Base-by-base conservation (phyloP, 2,113 vertebrate genomes). In the Camelus bactrianus region DNA sequence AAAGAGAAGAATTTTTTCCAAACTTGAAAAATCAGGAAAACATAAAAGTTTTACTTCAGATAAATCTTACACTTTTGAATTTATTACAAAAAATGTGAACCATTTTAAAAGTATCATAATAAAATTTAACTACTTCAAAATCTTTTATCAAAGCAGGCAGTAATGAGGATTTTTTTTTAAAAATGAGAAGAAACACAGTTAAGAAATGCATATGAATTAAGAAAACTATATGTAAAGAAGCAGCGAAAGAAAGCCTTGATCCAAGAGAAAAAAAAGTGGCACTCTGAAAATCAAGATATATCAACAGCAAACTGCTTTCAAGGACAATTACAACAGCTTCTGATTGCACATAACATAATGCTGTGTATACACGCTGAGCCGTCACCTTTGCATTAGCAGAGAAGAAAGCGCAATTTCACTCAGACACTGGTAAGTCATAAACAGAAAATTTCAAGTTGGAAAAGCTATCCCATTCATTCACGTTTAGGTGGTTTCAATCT, bases 1-100 rank as follows among this genome's bases (percentile, higher is more conserved):
- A 92, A 91, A 82, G 11, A 80, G 30, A 88, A 62, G 62, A 69
- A 56, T 76, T 83, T 48, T 65, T 92, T 82, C 17, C 69, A 81
- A 81, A 86, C 60, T 83, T 94, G 77, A 93, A 95, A 85, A 93
- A 76, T 76, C 42, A 76, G 35, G 48, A 93, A 81, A 89, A 81
- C 19, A 72, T 32, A 52, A 79, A 79, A 28, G 7, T 82, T 94
- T 75, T 7, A 65, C 19, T 46, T 87, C 14, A 85, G 24, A 16
- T 64, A 80, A 70, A 77, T 75, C 10, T 28, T 79, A 58, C 28
- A 62, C 65, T 26, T 94, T 52, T 81, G 12, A 79, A 58, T 56
- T 60, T 79, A 77, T 89, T 93, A 46, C 10, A 46, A 69, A 77
- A 85, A 5, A 24, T 60, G 50, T 30, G 32, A 84, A 26, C 50